Base-by-base conservation (phyloP, 1,140 invertebrate species). In the Schlechtendalia chinensis region DNA sequence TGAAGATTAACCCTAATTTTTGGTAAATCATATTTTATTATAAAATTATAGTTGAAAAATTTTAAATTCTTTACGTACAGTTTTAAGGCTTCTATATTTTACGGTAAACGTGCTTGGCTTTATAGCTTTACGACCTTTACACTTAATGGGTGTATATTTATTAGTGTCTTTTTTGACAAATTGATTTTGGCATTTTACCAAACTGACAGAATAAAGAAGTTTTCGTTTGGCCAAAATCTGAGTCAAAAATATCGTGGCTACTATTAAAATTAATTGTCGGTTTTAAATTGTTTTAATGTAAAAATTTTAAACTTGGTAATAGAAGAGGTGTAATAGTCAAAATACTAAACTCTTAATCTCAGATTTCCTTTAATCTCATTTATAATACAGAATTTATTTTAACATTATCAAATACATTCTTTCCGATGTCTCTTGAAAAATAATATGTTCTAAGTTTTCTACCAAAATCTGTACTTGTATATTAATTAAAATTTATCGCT, bases 111-210 rank as follows among this genome's bases (percentile, higher is more conserved):
- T 19, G 19, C 22, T 71, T 53, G 24, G 27, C 8, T 53, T 71
- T 50, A 71, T 71, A 27, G 47, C 22, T 67, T 24, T 71, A 27
- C 39, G 67, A 53, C 47, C 53, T 71, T 53, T 53, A 29, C 47
- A 71, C 67, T 71, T 71, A 24, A 53, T 32, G 67, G 47, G 67
- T 50, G 67, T 69, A 17, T 24, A 47, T 47, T 69, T 39, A 47
- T 71, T 53, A 53, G 67, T 47, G 19, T 71, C 47, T 71, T 71
- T 45, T 71, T 71, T 71, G 67, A 71, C 67, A 71, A 71, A 71
- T 71, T 53, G 45, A 71, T 71, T 71, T 71, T 71, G 67, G 67
- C 67, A 29, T 16, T 53, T 53, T 27, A 53, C 67, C 67, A 71
- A 71, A 53, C 53, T 53, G 16, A 71, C 45, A 71, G 53, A 71